phyloP scores from a whole-genome alignment of 2,113 vertebrate genomes.

The Rhizomys pruinosus region DNA sequence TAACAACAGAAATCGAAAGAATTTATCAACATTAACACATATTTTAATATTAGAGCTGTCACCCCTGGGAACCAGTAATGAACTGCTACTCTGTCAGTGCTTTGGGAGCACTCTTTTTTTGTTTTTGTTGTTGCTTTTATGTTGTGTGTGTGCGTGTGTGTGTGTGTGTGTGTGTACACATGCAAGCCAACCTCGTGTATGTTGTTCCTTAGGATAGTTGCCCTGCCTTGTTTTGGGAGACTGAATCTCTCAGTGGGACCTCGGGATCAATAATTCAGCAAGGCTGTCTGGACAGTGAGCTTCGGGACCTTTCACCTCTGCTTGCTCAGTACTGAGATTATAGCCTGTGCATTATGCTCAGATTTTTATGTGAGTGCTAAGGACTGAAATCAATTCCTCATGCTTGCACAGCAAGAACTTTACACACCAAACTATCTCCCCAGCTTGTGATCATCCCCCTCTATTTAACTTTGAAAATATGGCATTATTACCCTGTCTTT shows the following conservation, averaged over 20 bases:
- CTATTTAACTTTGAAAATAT: background rate
- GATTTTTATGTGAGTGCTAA: background rate
- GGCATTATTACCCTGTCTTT: background rate
- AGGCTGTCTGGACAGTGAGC: background rate
- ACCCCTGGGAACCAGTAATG: background rate
- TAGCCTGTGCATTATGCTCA: background rate
- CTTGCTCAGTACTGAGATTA: background rate
- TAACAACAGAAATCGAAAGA: slow-evolving; percentile 35
- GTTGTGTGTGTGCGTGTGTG: too few relatives aligned
- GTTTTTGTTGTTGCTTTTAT: too few relatives aligned
- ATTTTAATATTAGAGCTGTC: background rate
- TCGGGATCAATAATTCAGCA: too few relatives aligned
- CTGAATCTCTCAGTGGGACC: background rate
- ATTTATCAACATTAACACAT: background rate
- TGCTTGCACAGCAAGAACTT: background rate
- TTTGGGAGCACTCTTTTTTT: background rate
- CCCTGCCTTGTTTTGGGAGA: background rate
- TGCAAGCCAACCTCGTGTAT: background rate
- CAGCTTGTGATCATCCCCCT: background rate
- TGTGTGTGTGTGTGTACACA: background rate
- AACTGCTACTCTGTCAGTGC: background rate
- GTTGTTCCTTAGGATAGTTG: background rate
- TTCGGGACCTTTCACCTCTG: too few relatives aligned
- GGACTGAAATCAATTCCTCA: background rate
- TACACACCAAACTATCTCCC: background rate